Base-by-base conservation (phyloP, 2,888 invertebrate genomes). In the Orthosia incerta region DNA sequence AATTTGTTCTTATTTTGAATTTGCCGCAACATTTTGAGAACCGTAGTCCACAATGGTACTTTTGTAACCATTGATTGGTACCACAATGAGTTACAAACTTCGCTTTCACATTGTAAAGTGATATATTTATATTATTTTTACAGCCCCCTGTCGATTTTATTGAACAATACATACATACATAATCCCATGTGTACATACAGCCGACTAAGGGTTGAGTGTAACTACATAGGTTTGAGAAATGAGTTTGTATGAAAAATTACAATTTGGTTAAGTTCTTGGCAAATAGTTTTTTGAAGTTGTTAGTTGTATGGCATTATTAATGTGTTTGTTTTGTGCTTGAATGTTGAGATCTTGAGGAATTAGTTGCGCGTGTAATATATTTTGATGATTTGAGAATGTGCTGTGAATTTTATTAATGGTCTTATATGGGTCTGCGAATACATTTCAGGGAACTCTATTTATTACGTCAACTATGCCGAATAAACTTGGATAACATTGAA, bases 81-180 rank as follows among this genome's bases (percentile, higher is more conserved):
- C 94, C 94, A 96, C 95, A 95, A 95, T 93, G 93, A 93, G 89
- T 86, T 90, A 92, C 94, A 94, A 95, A 95, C 92, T 95, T 90
- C 89, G 86, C 91, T 90, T 90, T 88, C 88, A 90, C 87, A 93
- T 93, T 95, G 95, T 93, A 94, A 95, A 94, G 92, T 94, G 96
- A 95, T 95, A 95, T 95, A 95, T 95, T 95, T 95, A 93, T 95
- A 95, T 93, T 94, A 94, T 94, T 94, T 94, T 91, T 89, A 79
- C 89, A 87, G 88, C 89, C 95, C 95, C 93, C 91, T 90, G 89
- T 89, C 84, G 87, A 87, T 89, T 89, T 87, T 82, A 85, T 84
- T 76, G 86, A 91, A 93, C 92, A 92, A 93, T 91, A 88, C 86
- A 76, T 85, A 89, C 89, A 39, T 50, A 77, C 55, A 88, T 93